Evolutionary conservation across 2,113 vertebrate genomes (phyloP).

Genomic region (Cryptoleucopteryx plumbea): DNA sequence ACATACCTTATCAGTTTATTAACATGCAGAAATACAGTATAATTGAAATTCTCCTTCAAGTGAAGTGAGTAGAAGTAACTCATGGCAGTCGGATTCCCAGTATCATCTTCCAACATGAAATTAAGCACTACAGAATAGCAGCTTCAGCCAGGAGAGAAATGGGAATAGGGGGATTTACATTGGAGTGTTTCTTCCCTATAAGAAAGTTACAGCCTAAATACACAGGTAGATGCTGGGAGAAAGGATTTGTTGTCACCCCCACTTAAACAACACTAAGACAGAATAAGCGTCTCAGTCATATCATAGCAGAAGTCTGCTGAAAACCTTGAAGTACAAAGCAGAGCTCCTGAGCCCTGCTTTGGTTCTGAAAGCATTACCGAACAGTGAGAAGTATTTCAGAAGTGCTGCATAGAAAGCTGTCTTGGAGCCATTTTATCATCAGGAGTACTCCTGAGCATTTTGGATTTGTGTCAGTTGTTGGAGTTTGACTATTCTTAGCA

Average conservation of each 20-base stretch:
- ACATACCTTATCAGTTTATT: background rate
- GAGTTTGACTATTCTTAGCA: background rate
- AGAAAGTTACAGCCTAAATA: background rate
- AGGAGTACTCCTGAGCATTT: background rate
- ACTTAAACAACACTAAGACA: background rate
- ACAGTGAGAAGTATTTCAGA: background rate
- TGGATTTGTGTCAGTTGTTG: background rate
- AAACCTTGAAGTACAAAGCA: background rate
- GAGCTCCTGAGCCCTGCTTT: background rate
- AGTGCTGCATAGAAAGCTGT: fast-evolving
- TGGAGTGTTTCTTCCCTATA: background rate
- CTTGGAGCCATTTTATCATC: background rate
- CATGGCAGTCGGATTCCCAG: fast-evolving
- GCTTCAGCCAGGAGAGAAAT: background rate
- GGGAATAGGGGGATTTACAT: background rate
- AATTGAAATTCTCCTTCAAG: background rate
- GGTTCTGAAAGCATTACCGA: background rate
- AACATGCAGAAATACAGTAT: background rate
- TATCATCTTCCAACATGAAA: background rate
- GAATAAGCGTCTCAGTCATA: background rate
- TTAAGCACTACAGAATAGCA: background rate
- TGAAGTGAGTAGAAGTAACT: background rate
- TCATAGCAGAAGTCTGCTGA: background rate
- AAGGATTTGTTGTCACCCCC: background rate
- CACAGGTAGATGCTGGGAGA: background rate